These are phyloP conservation scores for Apolygus lucorum DNA, from an alignment of 1,140 invertebrate species.

Conservation along the genomic window DNA sequence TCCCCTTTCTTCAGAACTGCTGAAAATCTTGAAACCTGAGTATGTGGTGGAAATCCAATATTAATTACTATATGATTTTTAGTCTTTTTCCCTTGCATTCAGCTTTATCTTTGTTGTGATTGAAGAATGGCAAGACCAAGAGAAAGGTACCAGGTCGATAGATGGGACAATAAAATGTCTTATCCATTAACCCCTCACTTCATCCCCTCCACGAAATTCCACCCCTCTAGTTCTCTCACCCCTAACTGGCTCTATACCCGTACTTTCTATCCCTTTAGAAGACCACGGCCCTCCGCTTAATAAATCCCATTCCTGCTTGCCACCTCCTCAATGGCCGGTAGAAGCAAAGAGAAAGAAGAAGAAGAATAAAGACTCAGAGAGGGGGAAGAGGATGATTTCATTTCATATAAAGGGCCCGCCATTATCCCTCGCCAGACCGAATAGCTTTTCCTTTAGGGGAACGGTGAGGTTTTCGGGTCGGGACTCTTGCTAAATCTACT, in stretches of 20 bases:
- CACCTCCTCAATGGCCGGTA: conserved; percentile 13
- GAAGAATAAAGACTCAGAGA: background rate
- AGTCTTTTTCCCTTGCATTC: no score
- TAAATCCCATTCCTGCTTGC: conserved; percentile 11
- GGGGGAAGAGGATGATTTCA: background rate
- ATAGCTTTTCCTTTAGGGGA: background rate
- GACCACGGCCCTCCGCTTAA: background rate
- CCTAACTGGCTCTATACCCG: background rate
- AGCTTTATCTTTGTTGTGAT: no score
- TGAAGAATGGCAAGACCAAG: background rate
- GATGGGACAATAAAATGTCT: conserved; percentile 2
- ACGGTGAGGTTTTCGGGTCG: background rate
- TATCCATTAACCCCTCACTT: background rate
- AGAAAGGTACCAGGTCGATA: conserved; percentile 3
- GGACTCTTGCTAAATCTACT: background rate
- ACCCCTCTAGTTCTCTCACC: background rate
- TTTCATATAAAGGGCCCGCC: conserved; percentile 11
- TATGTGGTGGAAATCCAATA: no score
- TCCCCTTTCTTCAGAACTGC: no score
- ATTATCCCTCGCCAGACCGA: background rate
- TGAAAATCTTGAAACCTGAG: no score
- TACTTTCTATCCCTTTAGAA: conserved; percentile 3
- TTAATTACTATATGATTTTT: no score
- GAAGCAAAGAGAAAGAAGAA: background rate
- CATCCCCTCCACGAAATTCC: no score